phyloP scores from a whole-genome alignment of 2,888 invertebrate species.

The Tetragnatha montana region DNA sequence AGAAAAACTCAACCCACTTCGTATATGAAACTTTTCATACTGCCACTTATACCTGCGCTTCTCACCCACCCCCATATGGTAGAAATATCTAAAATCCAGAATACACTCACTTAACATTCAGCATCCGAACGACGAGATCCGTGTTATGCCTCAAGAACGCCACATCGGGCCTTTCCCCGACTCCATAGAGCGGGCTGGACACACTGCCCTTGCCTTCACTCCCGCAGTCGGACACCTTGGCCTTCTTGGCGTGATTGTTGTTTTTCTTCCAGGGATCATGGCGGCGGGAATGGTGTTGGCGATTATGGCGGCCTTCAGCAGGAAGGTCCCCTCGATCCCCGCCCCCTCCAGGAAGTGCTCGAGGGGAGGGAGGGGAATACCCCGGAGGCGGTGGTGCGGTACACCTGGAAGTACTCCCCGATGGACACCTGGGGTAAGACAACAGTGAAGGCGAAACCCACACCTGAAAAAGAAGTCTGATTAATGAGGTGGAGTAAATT shows the following conservation, averaged over 20 bases:
- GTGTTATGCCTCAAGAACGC: not conserved
- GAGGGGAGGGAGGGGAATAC: slow-evolving; percentile 67
- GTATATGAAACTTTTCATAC: too few relatives aligned
- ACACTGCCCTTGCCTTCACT: not conserved
- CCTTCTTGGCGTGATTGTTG: not conserved
- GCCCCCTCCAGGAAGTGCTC: slow-evolving; percentile 50
- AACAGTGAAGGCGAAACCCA: slow-evolving; percentile 45
- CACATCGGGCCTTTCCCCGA: not conserved
- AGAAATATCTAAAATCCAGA: too few relatives aligned
- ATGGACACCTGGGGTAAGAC: slow-evolving; percentile 55
- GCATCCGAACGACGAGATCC: not conserved
- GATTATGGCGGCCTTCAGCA: slow-evolving; percentile 65
- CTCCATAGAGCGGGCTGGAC: not conserved
- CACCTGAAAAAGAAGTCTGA: slow-evolving; percentile 25
- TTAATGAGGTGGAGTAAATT: too few relatives aligned
- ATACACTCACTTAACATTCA: not conserved
- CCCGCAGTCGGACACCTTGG: not conserved
- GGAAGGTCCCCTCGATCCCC: slow-evolving; percentile 64
- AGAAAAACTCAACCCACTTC: too few relatives aligned
- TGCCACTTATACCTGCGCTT: too few relatives aligned
- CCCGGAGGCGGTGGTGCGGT: slow-evolving; percentile 69
- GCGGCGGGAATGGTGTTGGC: slow-evolving; percentile 64
- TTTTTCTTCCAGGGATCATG: slow-evolving; percentile 47
- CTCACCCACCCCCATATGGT: too few relatives aligned
- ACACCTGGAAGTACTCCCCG: slow-evolving; percentile 71